Percentiles rank a stretch among this genome's conserved stretches.
Evolutionary conservation across 2,113 vertebrate species (phyloP).

Genomic region (Neolamprologus sp.): DNA sequence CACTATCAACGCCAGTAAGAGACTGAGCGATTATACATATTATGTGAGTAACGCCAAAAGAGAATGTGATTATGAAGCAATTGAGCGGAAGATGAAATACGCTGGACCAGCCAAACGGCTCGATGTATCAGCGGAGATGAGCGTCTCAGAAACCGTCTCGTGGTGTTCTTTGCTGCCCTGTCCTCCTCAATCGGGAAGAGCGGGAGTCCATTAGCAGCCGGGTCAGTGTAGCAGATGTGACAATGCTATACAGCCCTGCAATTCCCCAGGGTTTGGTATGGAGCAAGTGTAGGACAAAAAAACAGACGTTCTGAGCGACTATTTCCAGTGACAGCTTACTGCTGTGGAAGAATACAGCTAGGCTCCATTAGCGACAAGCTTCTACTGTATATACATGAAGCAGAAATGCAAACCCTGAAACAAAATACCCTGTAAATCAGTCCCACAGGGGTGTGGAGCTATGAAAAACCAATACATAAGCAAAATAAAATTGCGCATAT

Average conservation of each 20-base stretch:
- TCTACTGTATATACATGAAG: not conserved
- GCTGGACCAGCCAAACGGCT: not conserved
- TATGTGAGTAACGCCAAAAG: not conserved
- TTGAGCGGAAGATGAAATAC: not conserved
- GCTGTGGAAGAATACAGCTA: not conserved
- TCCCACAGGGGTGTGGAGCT: slow-evolving; percentile 1
- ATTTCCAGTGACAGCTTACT: slow-evolving; percentile 26
- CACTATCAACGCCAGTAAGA: not conserved
- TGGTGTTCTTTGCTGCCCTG: not conserved
- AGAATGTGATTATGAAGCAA: slow-evolving; percentile 4
- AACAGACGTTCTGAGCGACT: not conserved
- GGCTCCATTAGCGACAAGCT: not conserved
- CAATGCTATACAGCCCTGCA: slow-evolving; percentile 15
- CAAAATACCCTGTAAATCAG: slow-evolving; percentile 32
- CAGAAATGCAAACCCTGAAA: slow-evolving; percentile 22
- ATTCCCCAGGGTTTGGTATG: slow-evolving; percentile 3
- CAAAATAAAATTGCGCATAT: not conserved
- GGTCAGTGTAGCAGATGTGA: slow-evolving; percentile 33
- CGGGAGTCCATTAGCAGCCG: slow-evolving; percentile 12
- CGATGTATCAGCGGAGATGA: not conserved
- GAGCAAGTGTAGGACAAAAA: slow-evolving; percentile 6
- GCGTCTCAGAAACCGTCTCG: not conserved
- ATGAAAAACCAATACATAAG: not conserved
- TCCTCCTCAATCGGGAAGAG: not conserved
- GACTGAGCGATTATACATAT: not conserved